These are phyloP conservation scores for Temnothorax ravouxi DNA, from an alignment of 2,888 invertebrate genomes.

Conservation along the genomic window DNA sequence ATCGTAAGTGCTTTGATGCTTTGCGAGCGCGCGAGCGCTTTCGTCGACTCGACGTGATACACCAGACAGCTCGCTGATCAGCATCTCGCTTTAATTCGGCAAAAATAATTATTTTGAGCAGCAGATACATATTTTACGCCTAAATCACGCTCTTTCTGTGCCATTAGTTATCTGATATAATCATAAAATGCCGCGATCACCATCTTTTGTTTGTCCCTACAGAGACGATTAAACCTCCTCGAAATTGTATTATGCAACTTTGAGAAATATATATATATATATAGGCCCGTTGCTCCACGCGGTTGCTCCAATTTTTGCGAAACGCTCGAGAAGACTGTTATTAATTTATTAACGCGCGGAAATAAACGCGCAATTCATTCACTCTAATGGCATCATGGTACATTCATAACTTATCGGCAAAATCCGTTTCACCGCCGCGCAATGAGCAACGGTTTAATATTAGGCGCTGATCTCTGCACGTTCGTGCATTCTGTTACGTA, in stretches of 20 bases:
- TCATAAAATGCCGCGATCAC: background rate
- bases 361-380: conserved; percentile 73
- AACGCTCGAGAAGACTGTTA: conserved; percentile 63
- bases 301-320: conserved; percentile 65
- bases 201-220: background rate
- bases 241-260: background rate
- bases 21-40: conserved; percentile 15
- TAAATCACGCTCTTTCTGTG: background rate
- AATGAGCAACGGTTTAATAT: conserved; percentile 69
- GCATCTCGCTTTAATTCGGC: background rate
- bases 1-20: conserved; percentile 15
- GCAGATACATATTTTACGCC: background rate
- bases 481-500: conserved; percentile 44
- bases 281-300: background rate
- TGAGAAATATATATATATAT: too few relatives aligned
- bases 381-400: conserved; percentile 67
- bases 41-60: background rate
- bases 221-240: background rate
- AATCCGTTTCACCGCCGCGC: conserved; percentile 60
- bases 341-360: conserved; percentile 72
- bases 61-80: background rate
- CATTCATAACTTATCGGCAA: conserved; percentile 68
- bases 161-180: background rate
- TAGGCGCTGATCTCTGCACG: conserved; percentile 72
- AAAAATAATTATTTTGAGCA: conserved; percentile 2